Evolutionary conservation across 2,797 vertebrate genomes (phyloP).

Genomic region (Sebastes reedi): DNA sequence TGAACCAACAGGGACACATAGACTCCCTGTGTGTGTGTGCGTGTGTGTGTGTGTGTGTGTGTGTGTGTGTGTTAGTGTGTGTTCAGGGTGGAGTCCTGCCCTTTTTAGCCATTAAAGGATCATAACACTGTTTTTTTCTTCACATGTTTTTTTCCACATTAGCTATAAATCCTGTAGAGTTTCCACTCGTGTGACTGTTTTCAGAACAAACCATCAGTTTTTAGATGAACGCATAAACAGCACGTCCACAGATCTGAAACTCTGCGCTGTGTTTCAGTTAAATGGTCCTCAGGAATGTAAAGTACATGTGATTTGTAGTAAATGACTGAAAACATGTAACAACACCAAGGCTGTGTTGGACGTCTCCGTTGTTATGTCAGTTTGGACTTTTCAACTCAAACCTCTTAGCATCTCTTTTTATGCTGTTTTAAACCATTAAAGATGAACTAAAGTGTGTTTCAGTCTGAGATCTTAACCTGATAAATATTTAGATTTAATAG

Average conservation of each 20-base stretch:
- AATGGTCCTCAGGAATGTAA: background rate
- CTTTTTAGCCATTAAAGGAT: constrained; percentile 11
- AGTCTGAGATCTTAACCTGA: background rate
- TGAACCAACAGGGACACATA: constrained; percentile 6
- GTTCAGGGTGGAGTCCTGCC: background rate
- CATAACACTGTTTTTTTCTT: background rate
- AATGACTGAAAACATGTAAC: background rate
- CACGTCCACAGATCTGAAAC: background rate
- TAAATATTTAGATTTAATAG: constrained; percentile 7
- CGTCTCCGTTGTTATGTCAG: background rate
- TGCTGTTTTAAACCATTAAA: background rate
- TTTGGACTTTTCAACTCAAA: background rate
- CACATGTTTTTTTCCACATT: background rate
- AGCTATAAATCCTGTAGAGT: background rate
- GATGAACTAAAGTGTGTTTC: background rate
- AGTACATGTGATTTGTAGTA: constrained; percentile 14
- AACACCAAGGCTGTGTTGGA: background rate
- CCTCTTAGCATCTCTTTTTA: background rate
- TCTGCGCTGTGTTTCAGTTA: background rate
- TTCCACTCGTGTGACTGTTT: background rate
- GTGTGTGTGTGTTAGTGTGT: background rate
- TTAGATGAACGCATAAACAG: background rate
- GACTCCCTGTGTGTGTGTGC: background rate
- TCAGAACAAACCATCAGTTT: background rate
- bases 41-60: background rate